Evolutionary conservation across 2,113 vertebrate genomes (phyloP), one percentile per base, ranked within the genome.

Genomic region (Eclectus roratus): DNA sequence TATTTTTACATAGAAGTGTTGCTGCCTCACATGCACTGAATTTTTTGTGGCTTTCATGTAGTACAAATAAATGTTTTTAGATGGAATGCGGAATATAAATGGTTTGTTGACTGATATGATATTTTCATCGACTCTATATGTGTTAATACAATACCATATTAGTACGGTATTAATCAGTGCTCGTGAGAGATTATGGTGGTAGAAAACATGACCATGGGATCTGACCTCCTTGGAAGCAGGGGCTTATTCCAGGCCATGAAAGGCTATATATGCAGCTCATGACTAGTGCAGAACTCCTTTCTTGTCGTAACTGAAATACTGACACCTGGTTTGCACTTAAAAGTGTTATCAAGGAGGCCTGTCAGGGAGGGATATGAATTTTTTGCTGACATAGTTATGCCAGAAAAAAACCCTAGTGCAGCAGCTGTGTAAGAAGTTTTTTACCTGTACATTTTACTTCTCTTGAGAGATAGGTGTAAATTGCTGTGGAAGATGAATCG

Each of bases 321-420:
- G 85, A 86, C 63, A 77, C 78, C 66, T 93, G 81, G 66, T 95
- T 93, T 96, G 85, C 91, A 95, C 85, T 93, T 96, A 44, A 93
- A 97, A 95, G 79, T 41, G n/a, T 84, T 85, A 80, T 47, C 90
- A 89, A 85, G 81, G 64, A 97, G 69, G 60, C 56, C 64, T 93
- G 89, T 88, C 69, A 77, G 49, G 35, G 63, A 95, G 46, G 82
- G 68, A 68, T 90, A 80, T 55, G 58, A 80, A 6, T 89, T 93
- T 96, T 96, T 94, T 95, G 76, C 94, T 94, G 85, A 88, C 74
- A 72, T 82, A 91, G 49, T 71, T 82, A 35, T 90, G 46, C 85
- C 35, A 90, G 88, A 43, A 91, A 93, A 93, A 93, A 90, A 56
- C 9, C 37, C 27, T 58, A n/a, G 41, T 84, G 49, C 53, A 85